phyloP scores from a whole-genome alignment of 2,113 vertebrate species.

The Falcunculus frontatus region DNA sequence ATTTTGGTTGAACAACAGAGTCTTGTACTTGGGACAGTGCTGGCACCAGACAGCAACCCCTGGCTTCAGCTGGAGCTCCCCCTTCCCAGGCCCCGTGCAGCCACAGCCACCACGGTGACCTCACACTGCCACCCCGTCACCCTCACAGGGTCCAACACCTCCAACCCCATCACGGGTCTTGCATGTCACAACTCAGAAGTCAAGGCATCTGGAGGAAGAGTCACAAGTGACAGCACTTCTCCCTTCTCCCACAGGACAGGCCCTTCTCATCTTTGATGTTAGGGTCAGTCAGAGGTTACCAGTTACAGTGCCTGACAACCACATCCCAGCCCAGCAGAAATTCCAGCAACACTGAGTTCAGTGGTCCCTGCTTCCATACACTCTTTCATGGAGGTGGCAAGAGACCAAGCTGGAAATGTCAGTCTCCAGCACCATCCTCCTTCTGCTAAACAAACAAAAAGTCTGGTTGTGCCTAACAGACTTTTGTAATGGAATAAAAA shows the following conservation, averaged over 20 bases:
- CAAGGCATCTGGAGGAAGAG: neutral
- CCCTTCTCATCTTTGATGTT: neutral
- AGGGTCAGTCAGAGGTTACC: neutral
- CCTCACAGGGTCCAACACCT: neutral
- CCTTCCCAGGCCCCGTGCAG: accelerated
- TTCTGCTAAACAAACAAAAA: neutral
- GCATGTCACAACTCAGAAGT: neutral
- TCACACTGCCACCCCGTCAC: accelerated
- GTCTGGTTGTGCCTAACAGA: neutral
- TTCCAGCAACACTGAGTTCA: neutral
- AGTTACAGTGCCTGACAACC: neutral
- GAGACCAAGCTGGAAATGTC: neutral
- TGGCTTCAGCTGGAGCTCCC: neutral
- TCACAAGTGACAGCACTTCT: neutral
- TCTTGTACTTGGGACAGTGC: neutral
- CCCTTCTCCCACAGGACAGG: neutral
- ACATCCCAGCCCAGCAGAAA: neutral
- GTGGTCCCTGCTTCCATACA: accelerated
- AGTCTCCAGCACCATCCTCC: neutral
- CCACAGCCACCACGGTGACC: accelerated
- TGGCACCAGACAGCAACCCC: neutral
- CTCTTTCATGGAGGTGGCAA: neutral
- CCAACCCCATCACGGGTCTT: neutral
- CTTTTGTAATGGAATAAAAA: neutral
- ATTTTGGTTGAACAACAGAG: neutral